Conservation (phyloP, 1,140 invertebrate genomes). For the Leptinotarsa texana region DNA sequence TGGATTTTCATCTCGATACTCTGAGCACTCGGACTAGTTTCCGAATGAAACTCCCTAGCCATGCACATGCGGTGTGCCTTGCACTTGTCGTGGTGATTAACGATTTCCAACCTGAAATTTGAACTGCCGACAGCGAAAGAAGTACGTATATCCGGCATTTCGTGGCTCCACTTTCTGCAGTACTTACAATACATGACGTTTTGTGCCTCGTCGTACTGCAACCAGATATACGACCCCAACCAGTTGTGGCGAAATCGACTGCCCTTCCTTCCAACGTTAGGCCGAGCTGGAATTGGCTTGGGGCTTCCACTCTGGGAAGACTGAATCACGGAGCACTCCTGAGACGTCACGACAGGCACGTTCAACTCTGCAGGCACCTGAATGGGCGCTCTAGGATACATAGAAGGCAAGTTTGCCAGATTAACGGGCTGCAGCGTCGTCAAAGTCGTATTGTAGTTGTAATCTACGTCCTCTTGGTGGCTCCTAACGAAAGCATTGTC, state of each 20-base stretch:
- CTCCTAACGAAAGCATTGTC: background rate
- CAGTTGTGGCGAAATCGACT: constrained; percentile 68
- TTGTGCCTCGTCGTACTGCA: constrained; percentile 67
- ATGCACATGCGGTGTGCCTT: constrained; percentile 72
- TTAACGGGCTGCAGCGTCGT: constrained; percentile 25
- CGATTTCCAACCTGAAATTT: constrained; percentile 74
- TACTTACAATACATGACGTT: constrained; percentile 76
- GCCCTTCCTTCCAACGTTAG: constrained; percentile 58
- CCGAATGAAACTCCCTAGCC: constrained; percentile 55
- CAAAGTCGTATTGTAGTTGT: constrained; percentile 12
- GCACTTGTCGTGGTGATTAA: constrained; percentile 76
- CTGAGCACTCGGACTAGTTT: background rate
- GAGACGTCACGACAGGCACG: constrained; percentile 36
- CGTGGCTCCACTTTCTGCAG: constrained; percentile 71
- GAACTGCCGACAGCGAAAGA: constrained; percentile 75
- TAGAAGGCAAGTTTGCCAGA: constrained; percentile 34
- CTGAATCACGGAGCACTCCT: constrained; percentile 60
- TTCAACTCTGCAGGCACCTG: constrained; percentile 43
- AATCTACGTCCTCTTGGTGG: constrained; percentile 19
- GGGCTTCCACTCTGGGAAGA: constrained; percentile 19
- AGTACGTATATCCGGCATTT: constrained; percentile 70
- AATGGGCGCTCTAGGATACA: constrained; percentile 40
- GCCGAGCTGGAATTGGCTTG: constrained; percentile 10
- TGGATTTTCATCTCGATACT: background rate
- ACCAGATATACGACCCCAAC: constrained; percentile 69